These are phyloP conservation scores for Euborellia annulipes DNA, from an alignment of 1,140 invertebrate species.

Conservation along the genomic window DNA sequence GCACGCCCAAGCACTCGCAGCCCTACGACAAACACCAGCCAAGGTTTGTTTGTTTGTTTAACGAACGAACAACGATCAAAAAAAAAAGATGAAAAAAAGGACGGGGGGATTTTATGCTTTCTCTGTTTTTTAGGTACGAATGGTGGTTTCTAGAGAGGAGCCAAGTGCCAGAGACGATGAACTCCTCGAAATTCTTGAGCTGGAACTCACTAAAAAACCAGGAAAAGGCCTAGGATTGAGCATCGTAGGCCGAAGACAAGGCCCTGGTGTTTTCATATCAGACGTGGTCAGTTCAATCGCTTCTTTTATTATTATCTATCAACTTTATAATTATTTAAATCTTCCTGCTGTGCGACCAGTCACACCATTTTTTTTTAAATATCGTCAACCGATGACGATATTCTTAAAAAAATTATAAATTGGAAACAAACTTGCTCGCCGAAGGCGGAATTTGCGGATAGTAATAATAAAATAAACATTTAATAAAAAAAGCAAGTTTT, in stretches of 20 bases:
- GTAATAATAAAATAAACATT: too few species aligned
- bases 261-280: conserved; percentile 82
- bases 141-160: conserved; percentile 82
- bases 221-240: conserved; percentile 86
- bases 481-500: too few species aligned
- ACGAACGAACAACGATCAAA: neutral
- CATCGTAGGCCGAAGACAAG: conserved; percentile 72
- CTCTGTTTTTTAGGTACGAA: conserved; percentile 47
- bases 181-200: conserved; percentile 65
- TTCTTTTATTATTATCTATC: too few species aligned
- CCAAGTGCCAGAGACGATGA: conserved; percentile 41
- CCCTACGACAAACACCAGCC: conserved; percentile 51
- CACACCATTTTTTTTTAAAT: conserved; percentile 1
- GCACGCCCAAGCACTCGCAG: conserved; percentile 43
- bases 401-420: too few species aligned
- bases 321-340: conserved; percentile 2
- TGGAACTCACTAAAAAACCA: conserved; percentile 82
- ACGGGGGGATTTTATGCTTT: neutral
- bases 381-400: too few species aligned
- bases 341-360: too few species aligned
- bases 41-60: conserved; percentile 30
- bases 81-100: neutral
- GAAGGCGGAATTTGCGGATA: too few species aligned
- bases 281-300: conserved; percentile 69
- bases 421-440: too few species aligned